phyloP scores from a whole-genome alignment of 2,888 invertebrate species.

The Ethmia dodecea region DNA sequence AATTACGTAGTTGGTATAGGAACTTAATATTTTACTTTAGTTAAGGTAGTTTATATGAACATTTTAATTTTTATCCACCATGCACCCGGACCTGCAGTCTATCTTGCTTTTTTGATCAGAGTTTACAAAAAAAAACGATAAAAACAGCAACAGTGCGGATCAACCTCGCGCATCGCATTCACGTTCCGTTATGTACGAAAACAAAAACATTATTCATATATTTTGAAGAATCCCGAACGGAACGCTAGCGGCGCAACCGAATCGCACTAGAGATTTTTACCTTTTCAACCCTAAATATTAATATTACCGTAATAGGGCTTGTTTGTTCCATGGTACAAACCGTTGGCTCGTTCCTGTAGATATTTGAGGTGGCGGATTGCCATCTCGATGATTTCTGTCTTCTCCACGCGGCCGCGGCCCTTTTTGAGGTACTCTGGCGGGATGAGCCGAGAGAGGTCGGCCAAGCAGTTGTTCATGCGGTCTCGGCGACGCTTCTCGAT shows the following conservation, averaged over 20 bases:
- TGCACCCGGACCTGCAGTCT: too few relatives aligned
- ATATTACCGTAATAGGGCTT: constrained; percentile 22
- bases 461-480: constrained; percentile 98
- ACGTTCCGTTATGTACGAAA: neutral
- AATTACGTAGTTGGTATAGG: too few relatives aligned
- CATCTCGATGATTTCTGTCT: constrained; percentile 99
- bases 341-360: constrained; percentile 83
- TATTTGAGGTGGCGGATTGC: constrained; percentile 96
- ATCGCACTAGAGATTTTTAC: constrained; percentile 12
- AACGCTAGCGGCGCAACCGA: constrained; percentile 1
- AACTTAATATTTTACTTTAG: too few relatives aligned
- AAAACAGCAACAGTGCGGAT: constrained; percentile 4
- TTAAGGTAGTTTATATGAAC: too few relatives aligned
- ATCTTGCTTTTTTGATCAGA: too few relatives aligned
- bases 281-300: constrained; percentile 12
- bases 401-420: constrained; percentile 96
- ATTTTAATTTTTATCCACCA: too few relatives aligned
- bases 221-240: neutral
- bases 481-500: constrained; percentile 97
- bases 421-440: constrained; percentile 96
- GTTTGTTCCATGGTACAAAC: constrained; percentile 40
- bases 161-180: constrained; percentile 1
- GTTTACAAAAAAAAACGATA: neutral
- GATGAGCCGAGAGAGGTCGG: constrained; percentile 94
- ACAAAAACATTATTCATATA: too few relatives aligned